These are phyloP conservation scores for Ptiloglossa arizonensis DNA, from an alignment of 1,140 invertebrate genomes.

Conservation along the genomic window DNA sequence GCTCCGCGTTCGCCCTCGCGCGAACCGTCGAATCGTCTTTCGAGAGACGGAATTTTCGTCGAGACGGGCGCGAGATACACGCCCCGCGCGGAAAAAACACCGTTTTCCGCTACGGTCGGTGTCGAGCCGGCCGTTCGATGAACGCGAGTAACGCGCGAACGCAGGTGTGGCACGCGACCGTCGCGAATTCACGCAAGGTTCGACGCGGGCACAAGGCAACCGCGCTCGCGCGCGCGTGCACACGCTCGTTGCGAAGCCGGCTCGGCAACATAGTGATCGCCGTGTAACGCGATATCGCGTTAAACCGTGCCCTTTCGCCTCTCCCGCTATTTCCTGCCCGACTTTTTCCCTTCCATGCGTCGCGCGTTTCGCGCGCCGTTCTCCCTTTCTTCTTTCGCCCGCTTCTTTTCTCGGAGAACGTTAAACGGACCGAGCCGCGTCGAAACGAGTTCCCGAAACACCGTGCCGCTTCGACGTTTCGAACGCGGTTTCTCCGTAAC, in stretches of 20 bases:
- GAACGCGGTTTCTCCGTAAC: too few relatives aligned
- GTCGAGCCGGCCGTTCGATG: background rate
- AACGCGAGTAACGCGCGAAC: conserved; percentile 42
- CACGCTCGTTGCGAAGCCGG: background rate
- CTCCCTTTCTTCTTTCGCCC: too few relatives aligned
- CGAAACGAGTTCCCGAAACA: background rate
- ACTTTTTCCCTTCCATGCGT: conserved; percentile 11
- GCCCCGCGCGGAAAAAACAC: background rate
- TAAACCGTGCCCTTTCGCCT: conserved; percentile 50
- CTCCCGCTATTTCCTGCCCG: conserved; percentile 29
- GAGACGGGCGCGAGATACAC: too few relatives aligned
- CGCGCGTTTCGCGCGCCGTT: conserved; percentile 12
- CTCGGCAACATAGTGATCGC: conserved; percentile 51
- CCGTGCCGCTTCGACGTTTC: too few relatives aligned
- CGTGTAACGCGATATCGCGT: conserved; percentile 56
- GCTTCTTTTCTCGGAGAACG: background rate
- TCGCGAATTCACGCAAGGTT: conserved; percentile 42
- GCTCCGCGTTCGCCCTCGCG: too few relatives aligned
- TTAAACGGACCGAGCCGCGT: conserved; percentile 35
- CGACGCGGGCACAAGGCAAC: too few relatives aligned
- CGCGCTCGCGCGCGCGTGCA: conserved; percentile 18
- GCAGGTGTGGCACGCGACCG: conserved; percentile 49
- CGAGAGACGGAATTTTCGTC: too few relatives aligned
- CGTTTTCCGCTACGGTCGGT: background rate
- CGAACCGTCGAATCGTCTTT: too few relatives aligned